These are phyloP conservation scores for Sarcophaga bullata DNA, from an alignment of 1,140 invertebrate species.

Conservation along the genomic window DNA sequence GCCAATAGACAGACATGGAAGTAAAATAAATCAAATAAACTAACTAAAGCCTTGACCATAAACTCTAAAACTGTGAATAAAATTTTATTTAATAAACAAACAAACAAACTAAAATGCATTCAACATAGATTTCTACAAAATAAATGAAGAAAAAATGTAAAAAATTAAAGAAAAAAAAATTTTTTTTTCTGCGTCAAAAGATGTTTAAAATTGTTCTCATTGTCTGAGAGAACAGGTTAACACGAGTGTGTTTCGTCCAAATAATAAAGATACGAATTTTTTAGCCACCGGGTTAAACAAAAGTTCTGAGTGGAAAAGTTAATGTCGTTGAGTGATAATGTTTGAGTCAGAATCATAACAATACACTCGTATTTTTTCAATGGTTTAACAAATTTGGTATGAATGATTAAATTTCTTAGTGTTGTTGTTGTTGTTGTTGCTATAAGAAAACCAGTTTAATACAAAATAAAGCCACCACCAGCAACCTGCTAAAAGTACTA, in stretches of 20 bases:
- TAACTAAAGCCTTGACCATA: constrained; percentile 35
- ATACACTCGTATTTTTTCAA: neutral
- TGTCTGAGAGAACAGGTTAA: too few species aligned
- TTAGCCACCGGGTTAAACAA: too few species aligned
- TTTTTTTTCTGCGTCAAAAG: too few species aligned
- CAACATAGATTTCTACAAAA: neutral
- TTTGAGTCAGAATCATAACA: neutral
- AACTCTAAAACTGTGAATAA: constrained; percentile 15
- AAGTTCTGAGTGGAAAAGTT: neutral
- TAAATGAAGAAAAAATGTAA: neutral
- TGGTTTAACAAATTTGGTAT: neutral
- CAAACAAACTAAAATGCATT: neutral
- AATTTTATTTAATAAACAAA: constrained; percentile 1
- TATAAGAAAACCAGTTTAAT: constrained; percentile 14
- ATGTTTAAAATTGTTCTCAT: too few species aligned
- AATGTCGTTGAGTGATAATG: too few species aligned
- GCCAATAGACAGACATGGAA: neutral
- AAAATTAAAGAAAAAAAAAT: neutral
- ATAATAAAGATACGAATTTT: too few species aligned
- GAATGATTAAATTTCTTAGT: neutral
- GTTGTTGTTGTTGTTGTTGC: neutral
- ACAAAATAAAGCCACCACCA: neutral
- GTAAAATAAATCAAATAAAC: constrained; percentile 1
- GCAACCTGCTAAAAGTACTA: neutral
- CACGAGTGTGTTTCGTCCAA: too few species aligned